Conservation (phyloP, 2,797 vertebrate species). For the Echeneis naucrates region DNA sequence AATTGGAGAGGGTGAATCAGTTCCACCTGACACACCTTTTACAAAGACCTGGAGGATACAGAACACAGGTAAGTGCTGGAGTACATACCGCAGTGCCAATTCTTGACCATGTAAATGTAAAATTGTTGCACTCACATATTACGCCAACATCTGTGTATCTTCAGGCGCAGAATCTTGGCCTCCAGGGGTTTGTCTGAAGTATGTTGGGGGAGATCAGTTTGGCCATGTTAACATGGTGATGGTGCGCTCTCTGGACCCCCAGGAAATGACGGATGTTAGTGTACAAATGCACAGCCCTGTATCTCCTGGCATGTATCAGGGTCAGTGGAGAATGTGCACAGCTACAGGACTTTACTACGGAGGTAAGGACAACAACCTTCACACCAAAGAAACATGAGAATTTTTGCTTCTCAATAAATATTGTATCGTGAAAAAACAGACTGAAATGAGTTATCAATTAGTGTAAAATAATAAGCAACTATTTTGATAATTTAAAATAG, state of each 20-base stretch:
- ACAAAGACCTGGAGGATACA: conserved; percentile 99
- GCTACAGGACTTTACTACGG: conserved; percentile 97
- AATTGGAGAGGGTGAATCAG: conserved; percentile 99
- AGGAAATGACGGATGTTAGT: conserved; percentile 96
- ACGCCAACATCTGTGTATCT: conserved; percentile 11
- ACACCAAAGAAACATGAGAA: background rate
- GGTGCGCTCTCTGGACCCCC: conserved; percentile 96
- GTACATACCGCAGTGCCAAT: background rate
- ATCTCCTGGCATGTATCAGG: conserved; percentile 97
- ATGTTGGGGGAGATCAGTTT: conserved; percentile 98
- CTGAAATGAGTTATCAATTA: background rate
- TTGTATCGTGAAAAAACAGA: background rate
- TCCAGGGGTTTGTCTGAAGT: conserved; percentile 97
- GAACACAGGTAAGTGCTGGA: conserved; percentile 88
- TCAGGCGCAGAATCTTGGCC: conserved; percentile 97
- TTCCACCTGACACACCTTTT: conserved; percentile 97
- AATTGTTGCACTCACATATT: background rate
- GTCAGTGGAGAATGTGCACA: conserved; percentile 99
- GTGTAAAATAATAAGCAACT: background rate
- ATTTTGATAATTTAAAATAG: too few species aligned
- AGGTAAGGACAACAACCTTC: conserved; percentile 87
- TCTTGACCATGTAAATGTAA: background rate
- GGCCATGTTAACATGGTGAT: conserved; percentile 99
- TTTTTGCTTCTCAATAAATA: background rate
- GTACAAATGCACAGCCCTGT: conserved; percentile 99